Evolutionary conservation across 2,113 vertebrate genomes (phyloP).

Genomic region (Neogale vison): DNA sequence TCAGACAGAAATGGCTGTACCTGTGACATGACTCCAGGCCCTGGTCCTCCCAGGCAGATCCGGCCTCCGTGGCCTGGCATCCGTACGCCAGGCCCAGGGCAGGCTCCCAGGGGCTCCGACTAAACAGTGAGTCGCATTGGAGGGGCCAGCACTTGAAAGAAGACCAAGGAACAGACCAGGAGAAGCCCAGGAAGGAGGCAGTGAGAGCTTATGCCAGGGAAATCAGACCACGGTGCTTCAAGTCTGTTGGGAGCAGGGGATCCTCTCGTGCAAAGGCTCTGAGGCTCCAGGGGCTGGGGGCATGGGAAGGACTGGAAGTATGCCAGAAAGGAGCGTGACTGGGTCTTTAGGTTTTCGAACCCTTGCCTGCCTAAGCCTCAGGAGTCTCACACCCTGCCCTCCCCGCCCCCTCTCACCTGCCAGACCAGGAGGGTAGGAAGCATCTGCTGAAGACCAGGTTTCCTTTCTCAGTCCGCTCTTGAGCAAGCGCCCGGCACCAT

Average conservation of each 20-base stretch:
- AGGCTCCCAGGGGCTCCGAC: neutral
- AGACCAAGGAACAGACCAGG: neutral
- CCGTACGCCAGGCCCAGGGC: neutral
- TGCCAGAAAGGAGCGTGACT: neutral
- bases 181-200: neutral
- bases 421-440: neutral
- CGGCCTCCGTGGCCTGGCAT: neutral
- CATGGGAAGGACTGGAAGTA: neutral
- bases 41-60: too few species aligned
- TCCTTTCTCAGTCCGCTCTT: neutral
- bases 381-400: neutral
- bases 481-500: neutral
- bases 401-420: neutral
- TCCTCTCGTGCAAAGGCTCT: neutral
- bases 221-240: neutral
- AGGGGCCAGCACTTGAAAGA: too few species aligned
- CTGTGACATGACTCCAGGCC: neutral
- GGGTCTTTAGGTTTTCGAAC: neutral
- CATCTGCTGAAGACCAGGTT: neutral
- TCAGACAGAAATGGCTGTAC: neutral
- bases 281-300: neutral
- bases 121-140: fast-evolving
- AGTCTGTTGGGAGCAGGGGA: neutral
- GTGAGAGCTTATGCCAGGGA: neutral
- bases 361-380: neutral